Evolutionary conservation across 2,797 vertebrate species (phyloP).

Genomic region (Naso thynnoides): DNA sequence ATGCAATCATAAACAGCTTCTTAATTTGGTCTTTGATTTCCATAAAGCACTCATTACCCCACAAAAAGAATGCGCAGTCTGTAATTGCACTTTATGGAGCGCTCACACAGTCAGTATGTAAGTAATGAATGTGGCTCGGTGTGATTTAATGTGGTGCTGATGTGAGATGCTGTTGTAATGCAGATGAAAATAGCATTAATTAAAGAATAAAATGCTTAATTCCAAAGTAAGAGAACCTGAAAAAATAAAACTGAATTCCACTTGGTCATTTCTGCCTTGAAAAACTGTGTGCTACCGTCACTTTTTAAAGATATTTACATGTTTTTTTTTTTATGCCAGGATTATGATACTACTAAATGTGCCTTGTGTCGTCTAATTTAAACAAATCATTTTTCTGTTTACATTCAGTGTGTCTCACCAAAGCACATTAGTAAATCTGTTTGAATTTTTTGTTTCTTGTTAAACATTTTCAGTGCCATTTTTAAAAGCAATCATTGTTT

Average conservation of each 20-base stretch:
- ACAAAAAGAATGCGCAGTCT: background rate
- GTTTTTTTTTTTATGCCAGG: no score
- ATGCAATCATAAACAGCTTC: conserved; percentile 1
- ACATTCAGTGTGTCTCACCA: no score
- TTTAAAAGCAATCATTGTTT: no score
- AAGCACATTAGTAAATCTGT: no score
- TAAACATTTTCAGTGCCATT: no score
- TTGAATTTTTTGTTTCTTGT: no score
- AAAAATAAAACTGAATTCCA: background rate
- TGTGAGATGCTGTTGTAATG: conserved; percentile 5
- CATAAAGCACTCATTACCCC: conserved; percentile 11
- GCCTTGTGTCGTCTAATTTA: no score
- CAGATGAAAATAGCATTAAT: conserved; percentile 7
- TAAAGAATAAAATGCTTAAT: conserved; percentile 8
- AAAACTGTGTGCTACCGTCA: background rate
- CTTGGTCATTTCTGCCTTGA: background rate
- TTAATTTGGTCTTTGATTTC: conserved; percentile 15
- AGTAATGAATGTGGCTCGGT: conserved; percentile 6
- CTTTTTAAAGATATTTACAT: background rate
- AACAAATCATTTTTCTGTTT: no score
- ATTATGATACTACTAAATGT: no score
- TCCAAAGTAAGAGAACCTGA: background rate
- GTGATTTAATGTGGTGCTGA: conserved; percentile 2
- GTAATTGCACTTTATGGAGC: conserved; percentile 25
- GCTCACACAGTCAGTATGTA: background rate